phyloP scores from a whole-genome alignment of 2,797 vertebrate species.

The Australoheros facetus region DNA sequence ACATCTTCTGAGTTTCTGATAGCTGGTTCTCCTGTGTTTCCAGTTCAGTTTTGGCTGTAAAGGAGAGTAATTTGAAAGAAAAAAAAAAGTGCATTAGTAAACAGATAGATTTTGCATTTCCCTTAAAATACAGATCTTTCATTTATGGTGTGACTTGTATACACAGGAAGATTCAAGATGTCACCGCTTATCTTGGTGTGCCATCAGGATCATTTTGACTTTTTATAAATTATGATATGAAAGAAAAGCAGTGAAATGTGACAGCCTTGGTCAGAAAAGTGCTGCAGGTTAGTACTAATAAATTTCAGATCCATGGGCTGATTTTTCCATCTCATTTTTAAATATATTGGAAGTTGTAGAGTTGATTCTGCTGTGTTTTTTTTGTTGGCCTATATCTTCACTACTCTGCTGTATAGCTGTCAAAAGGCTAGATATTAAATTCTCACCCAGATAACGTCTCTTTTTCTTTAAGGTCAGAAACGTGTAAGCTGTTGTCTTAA shows the following conservation, averaged over 20 bases:
- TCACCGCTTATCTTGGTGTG: constrained; percentile 55
- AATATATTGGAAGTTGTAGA: constrained; percentile 19
- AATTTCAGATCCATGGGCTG: constrained; percentile 42
- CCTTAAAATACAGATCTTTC: constrained; percentile 32
- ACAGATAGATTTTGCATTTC: constrained; percentile 32
- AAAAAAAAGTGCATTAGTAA: constrained; percentile 5
- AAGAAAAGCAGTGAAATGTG: constrained; percentile 45
- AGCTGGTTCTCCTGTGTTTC: constrained; percentile 89
- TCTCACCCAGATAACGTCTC: constrained; percentile 15
- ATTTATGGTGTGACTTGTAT: constrained; percentile 29
- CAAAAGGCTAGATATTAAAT: constrained; percentile 35
- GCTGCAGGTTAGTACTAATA: constrained; percentile 22
- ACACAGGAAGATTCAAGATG: constrained; percentile 54
- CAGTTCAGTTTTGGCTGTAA: constrained; percentile 91
- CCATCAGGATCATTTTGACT: constrained; percentile 48
- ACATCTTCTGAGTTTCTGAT: constrained; percentile 89
- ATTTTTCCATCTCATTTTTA: constrained; percentile 33
- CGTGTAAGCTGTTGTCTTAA: constrained; percentile 35
- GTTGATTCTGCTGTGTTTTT: constrained; percentile 23
- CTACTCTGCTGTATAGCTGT: constrained; percentile 24
- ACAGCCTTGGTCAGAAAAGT: constrained; percentile 40
- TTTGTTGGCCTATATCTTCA: constrained; percentile 12
- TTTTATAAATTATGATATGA: constrained; percentile 47
- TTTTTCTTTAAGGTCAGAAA: constrained; percentile 38
- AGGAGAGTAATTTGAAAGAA: constrained; percentile 19